phyloP scores from a whole-genome alignment of 23 tunicate genomes.

The Halocynthia aurantium region DNA sequence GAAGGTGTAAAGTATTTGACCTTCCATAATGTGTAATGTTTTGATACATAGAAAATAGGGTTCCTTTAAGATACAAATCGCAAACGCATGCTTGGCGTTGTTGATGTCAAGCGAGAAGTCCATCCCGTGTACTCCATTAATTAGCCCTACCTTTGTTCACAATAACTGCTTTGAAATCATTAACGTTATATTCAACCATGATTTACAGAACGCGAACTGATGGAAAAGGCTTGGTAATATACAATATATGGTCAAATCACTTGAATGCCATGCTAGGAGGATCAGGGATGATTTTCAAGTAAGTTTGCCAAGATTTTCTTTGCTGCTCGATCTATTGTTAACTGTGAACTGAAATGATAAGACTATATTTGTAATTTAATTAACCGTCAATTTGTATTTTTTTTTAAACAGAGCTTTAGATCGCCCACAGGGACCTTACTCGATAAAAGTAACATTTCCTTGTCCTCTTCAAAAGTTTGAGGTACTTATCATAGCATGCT shows the following conservation, averaged over 20 bases:
- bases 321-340: not conserved
- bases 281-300: constrained; percentile 23
- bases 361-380: not conserved
- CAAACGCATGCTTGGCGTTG: no score
- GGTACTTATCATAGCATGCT: not conserved
- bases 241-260: constrained; percentile 22
- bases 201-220: constrained; percentile 17
- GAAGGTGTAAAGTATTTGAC: no score
- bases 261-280: constrained; percentile 5
- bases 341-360: not conserved
- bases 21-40: no score
- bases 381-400: not conserved
- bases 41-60: no score
- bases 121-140: no score
- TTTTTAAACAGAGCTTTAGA: constrained; percentile 2
- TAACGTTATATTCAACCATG: no score
- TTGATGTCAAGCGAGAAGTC: no score
- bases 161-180: no score
- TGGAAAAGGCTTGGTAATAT: constrained; percentile 16
- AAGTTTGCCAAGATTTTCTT: not conserved
- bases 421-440: constrained; percentile 7
- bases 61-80: no score
- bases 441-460: constrained; percentile 9
- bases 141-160: no score
- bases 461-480: constrained; percentile 19